A percentile compares a stretch with the other conserved stretches of the same genome.
Conservation (phyloP, 2,797 vertebrate species). For the Cuculus canorus region DNA sequence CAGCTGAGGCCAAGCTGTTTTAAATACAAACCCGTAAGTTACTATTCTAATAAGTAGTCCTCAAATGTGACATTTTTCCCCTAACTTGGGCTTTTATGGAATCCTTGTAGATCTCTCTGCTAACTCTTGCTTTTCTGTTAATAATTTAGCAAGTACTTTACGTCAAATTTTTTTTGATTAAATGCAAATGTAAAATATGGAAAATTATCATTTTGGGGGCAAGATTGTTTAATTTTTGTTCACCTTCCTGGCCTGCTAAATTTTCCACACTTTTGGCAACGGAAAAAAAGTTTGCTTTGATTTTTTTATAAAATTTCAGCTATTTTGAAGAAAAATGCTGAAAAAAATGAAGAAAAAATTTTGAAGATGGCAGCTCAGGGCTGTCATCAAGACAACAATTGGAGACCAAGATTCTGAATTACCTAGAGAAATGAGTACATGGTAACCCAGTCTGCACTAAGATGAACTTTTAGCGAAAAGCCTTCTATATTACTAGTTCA, state of each 20-base stretch:
- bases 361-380: too few species aligned
- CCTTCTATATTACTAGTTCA: neutral
- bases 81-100: neutral
- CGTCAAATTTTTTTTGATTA: neutral
- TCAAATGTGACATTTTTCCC: neutral
- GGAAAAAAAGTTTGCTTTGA: neutral
- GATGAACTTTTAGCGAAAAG: neutral
- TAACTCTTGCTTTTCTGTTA: neutral
- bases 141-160: neutral
- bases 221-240: neutral
- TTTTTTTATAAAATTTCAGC: neutral
- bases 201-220: neutral
- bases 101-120: neutral
- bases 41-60: neutral
- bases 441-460: neutral
- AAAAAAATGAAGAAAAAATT: too few species aligned
- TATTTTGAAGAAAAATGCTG: neutral
- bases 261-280: neutral
- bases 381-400: neutral
- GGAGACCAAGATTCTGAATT: neutral
- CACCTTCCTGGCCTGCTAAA: neutral
- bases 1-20: constrained; percentile 30
- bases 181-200: neutral
- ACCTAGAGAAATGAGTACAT: neutral
- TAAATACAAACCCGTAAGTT: neutral